phyloP scores from a whole-genome alignment of 2,113 vertebrate genomes.

The Notiomystis cincta region DNA sequence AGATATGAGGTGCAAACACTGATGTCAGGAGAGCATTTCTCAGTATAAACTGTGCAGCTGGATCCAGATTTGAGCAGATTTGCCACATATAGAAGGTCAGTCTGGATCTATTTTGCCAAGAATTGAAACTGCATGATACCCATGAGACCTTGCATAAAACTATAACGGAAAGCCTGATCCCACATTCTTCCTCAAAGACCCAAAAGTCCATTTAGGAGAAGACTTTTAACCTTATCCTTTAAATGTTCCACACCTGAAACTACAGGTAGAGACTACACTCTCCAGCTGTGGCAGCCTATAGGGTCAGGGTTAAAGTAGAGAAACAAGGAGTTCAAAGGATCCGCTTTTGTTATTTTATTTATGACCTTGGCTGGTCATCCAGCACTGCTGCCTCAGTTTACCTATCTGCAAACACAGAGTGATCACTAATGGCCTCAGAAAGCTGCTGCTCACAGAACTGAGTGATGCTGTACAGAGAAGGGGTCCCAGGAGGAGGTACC shows the following conservation, averaged over 20 bases:
- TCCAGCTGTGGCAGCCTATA: not conserved
- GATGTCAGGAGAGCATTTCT: not conserved
- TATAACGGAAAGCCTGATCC: not conserved
- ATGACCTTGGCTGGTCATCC: not conserved
- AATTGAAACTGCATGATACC: rapidly evolving
- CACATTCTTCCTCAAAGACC: not conserved
- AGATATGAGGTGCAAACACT: not conserved
- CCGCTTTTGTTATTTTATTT: not conserved
- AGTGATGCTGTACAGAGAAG: not conserved
- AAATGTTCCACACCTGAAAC: not conserved
- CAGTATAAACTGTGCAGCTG: not conserved
- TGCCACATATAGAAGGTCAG: not conserved
- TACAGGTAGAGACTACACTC: not conserved
- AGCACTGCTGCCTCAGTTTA: not conserved
- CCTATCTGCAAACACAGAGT: not conserved
- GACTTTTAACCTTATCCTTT: not conserved
- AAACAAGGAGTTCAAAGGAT: not conserved
- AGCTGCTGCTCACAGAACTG: not conserved
- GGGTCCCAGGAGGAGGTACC: rapidly evolving
- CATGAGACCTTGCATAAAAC: not conserved
- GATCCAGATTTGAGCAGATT: not conserved
- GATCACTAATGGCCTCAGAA: not conserved
- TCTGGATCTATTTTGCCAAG: not conserved
- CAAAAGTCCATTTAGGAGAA: not conserved
- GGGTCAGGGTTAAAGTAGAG: not conserved